phyloP scores from a whole-genome alignment of 2,797 vertebrate genomes.

The Pristis pectinata region DNA sequence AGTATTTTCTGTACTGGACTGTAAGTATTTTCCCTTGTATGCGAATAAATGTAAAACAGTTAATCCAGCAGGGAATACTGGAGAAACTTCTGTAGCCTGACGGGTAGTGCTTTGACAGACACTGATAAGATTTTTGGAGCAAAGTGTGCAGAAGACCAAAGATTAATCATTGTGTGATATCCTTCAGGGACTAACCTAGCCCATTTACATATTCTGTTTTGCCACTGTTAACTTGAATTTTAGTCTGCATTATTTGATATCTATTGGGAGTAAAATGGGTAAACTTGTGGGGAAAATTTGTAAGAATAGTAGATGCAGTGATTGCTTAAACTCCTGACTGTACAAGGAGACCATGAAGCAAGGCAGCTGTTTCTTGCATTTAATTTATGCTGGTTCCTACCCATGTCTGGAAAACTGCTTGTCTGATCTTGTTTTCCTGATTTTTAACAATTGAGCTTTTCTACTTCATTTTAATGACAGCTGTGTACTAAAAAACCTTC shows the following conservation, averaged over 20 bases:
- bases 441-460: conserved; percentile 36
- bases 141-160: not conserved
- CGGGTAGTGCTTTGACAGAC: too few species aligned
- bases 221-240: conserved; percentile 35
- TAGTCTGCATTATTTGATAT: conserved; percentile 38
- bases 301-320: conserved; percentile 47
- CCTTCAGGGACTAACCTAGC: not conserved
- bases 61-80: too few species aligned
- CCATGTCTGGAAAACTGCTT: conserved; percentile 50
- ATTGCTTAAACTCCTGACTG: conserved; percentile 49
- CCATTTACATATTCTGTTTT: not conserved
- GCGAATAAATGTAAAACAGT: too few species aligned
- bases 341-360: conserved; percentile 43
- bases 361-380: conserved; percentile 53
- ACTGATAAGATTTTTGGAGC: not conserved
- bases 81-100: too few species aligned
- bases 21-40: too few species aligned
- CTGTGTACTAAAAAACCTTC: conserved; percentile 47
- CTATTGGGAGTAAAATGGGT: conserved; percentile 41
- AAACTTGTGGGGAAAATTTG: conserved; percentile 48
- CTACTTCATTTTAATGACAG: conserved; percentile 40
- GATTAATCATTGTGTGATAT: not conserved
- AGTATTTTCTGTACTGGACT: too few species aligned
- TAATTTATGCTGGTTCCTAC: conserved; percentile 47
- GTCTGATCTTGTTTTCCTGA: conserved; percentile 37